A percentile compares a stretch with the other conserved stretches of the same genome.
Conservation (phyloP, 2,797 vertebrate genomes). For the Characodon lateralis region DNA sequence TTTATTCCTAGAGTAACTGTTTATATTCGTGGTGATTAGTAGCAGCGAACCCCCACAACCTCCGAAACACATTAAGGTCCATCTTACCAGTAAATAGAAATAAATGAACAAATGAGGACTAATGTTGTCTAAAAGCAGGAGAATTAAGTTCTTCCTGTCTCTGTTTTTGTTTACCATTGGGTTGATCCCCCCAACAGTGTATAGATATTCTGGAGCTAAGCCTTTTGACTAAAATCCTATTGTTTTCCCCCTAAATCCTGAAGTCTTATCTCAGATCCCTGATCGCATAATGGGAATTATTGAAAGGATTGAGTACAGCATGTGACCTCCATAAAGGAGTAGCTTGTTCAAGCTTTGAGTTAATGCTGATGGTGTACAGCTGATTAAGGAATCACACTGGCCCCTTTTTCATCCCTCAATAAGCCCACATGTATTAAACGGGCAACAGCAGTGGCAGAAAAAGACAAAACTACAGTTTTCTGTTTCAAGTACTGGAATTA, state of each 20-base stretch:
- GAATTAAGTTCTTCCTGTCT: constrained; percentile 29
- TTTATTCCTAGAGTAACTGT: not conserved
- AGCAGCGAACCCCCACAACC: not conserved
- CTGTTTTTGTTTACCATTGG: constrained; percentile 53
- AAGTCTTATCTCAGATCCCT: constrained; percentile 66
- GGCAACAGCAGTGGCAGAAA: not conserved
- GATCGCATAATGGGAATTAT: constrained; percentile 66
- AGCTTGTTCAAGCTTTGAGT: constrained; percentile 15
- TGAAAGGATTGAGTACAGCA: constrained; percentile 74
- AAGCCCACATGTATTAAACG: constrained; percentile 8
- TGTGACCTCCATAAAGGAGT: constrained; percentile 68
- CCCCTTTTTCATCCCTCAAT: constrained; percentile 11
- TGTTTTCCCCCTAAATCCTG: constrained; percentile 64
- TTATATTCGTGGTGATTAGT: not conserved
- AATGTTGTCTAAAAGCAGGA: constrained; percentile 25
- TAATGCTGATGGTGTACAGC: constrained; percentile 6
- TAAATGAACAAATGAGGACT: not conserved
- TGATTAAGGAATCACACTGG: constrained; percentile 14
- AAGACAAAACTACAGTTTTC: constrained; percentile 1
- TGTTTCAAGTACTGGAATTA: not conserved
- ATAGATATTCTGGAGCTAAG: constrained; percentile 48
- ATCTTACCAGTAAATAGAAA: not conserved
- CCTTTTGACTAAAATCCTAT: constrained; percentile 66
- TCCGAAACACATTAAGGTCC: not conserved
- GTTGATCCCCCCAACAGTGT: constrained; percentile 48